Percentiles rank a stretch among this genome's conserved stretches.
phyloP scores from a whole-genome alignment of 2,797 vertebrate species.

The Micrastur ruficollis region DNA sequence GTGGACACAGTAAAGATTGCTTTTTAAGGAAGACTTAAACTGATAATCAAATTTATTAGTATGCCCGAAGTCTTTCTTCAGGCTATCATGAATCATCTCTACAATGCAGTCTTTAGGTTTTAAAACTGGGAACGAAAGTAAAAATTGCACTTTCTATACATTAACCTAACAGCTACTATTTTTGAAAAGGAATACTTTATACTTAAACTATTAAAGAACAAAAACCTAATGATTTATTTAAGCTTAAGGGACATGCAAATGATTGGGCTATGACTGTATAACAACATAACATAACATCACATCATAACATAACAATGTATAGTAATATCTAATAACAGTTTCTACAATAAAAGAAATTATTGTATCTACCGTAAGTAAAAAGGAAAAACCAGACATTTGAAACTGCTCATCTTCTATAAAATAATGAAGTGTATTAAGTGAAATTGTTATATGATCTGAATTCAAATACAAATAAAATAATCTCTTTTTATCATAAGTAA shows the following conservation, averaged over 20 bases:
- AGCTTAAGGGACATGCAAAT: not conserved
- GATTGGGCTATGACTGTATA: not conserved
- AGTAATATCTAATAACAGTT: not conserved
- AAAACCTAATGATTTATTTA: not conserved
- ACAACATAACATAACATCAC: not conserved
- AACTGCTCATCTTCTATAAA: not conserved
- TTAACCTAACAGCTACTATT: not conserved
- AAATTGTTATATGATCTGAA: not conserved
- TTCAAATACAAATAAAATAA: not conserved
- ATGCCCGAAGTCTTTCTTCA: not conserved
- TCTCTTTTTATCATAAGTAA: not conserved
- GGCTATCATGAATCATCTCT: not conserved
- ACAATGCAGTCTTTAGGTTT: not conserved
- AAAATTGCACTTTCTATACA: not conserved
- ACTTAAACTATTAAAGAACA: not conserved
- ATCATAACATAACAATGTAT: not conserved
- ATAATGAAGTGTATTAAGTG: not conserved
- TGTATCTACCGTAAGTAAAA: not conserved
- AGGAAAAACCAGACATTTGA: not conserved
- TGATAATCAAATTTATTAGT: not conserved
- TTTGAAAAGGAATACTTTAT: not conserved
- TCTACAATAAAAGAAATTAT: not conserved
- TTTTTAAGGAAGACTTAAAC: not conserved
- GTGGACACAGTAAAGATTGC: not conserved
- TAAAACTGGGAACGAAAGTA: not conserved